These are phyloP conservation scores for Fringilla coelebs DNA, from an alignment of 2,797 vertebrate species.

Conservation along the genomic window DNA sequence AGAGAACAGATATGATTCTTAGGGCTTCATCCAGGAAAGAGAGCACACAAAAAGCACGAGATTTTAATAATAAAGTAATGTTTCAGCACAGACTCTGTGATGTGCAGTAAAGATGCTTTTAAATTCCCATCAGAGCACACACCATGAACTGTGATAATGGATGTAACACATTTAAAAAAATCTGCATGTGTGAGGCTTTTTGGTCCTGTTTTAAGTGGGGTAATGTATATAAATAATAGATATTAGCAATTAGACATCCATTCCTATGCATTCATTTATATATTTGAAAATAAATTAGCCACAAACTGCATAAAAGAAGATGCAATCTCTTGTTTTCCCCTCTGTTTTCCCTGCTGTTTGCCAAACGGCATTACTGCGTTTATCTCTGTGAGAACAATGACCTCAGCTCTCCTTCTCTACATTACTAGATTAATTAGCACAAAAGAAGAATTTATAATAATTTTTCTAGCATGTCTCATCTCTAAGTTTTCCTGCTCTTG, in stretches of 20 bases:
- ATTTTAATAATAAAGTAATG: conserved; percentile 74
- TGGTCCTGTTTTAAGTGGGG: conserved; percentile 69
- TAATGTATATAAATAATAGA: conserved; percentile 80
- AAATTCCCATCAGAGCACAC: conserved; percentile 79
- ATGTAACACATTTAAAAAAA: conserved; percentile 73
- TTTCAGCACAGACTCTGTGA: conserved; percentile 62
- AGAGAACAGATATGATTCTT: conserved; percentile 33
- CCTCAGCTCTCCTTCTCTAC: conserved; percentile 56
- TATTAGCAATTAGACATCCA: conserved; percentile 78
- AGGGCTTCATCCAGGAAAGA: conserved; percentile 40
- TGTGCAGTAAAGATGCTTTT: conserved; percentile 75
- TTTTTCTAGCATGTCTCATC: conserved; percentile 4
- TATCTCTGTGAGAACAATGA: conserved; percentile 69
- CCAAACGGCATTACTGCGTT: conserved; percentile 40
- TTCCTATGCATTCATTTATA: conserved; percentile 73
- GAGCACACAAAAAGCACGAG: conserved; percentile 58
- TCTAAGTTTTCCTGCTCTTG: conserved; percentile 38
- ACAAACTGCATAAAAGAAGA: conserved; percentile 65
- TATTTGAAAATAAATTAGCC: conserved; percentile 78
- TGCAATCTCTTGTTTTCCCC: conserved; percentile 62
- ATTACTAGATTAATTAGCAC: conserved; percentile 71
- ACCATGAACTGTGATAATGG: conserved; percentile 80
- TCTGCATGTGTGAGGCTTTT: conserved; percentile 75
- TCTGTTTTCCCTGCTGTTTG: conserved; percentile 72
- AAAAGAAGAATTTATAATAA: conserved; percentile 50